A percentile compares a stretch with the other conserved stretches of the same genome.
Evolutionary conservation across 1,140 invertebrate genomes (phyloP).

Genomic region (Piezodorus guildinii): DNA sequence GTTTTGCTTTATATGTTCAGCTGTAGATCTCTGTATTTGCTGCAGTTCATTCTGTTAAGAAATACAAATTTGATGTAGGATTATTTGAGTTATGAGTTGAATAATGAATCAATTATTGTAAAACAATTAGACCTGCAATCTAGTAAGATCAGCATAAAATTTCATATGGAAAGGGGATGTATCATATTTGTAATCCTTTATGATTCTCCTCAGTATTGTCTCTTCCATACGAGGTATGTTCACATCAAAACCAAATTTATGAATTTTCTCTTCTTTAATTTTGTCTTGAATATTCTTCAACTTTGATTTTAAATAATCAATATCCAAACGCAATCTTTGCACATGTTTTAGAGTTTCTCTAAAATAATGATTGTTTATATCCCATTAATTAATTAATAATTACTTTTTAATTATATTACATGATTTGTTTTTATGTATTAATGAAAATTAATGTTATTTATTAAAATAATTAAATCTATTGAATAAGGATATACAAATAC

Average conservation of each 20-base stretch:
- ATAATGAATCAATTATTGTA: no score
- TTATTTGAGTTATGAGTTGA: no score
- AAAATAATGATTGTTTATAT: background rate
- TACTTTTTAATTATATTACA: no score
- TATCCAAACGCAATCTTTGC: background rate
- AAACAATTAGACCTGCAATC: background rate
- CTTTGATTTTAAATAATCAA: background rate
- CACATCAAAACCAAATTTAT: conserved; percentile 10
- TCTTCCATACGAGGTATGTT: background rate
- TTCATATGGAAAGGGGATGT: background rate
- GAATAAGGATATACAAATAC: no score
- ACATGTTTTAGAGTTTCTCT: conserved; percentile 10
- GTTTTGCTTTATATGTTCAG: background rate
- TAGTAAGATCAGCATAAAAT: background rate
- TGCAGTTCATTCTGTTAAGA: background rate
- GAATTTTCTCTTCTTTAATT: background rate
- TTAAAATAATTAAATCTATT: no score
- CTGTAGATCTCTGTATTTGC: background rate
- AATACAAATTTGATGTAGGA: background rate
- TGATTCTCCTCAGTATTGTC: background rate
- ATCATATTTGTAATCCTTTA: conserved; percentile 9
- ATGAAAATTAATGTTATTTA: no score
- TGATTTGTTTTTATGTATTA: no score
- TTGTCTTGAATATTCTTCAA: background rate
- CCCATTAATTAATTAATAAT: background rate